Base-by-base conservation (phyloP, 2,888 invertebrate genomes). In the Raillietiella orientalis region DNA sequence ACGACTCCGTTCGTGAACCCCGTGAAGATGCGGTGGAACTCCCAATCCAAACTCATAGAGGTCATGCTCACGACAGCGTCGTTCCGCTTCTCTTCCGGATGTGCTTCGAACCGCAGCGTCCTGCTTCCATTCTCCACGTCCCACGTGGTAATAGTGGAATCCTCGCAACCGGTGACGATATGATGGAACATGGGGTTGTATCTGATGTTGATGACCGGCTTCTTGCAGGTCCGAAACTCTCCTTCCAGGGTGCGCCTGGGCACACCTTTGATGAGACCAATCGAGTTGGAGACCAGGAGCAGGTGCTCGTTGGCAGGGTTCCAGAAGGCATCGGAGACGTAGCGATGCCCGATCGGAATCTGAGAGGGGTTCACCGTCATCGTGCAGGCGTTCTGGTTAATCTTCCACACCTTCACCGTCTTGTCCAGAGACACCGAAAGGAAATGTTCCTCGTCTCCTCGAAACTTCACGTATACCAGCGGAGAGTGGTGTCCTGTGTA, bases 81-180 rank as follows among this genome's bases (percentile, higher is more conserved):
- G n/a, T n/a, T n/a, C n/a, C n/a, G n/a, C n/a, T n/a, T n/a, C 50
- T 66, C 67, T 24, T 67, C 55, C 1, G 60, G 57, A 41, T 74
- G 74, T 4, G 67, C 66, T 32, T 62, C 58, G 19, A 70, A 57
- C 34, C 66, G 53, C 29, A 58, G 55, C 38, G 63, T 57, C 27
- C 66, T 56, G 28, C 36, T 30, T 3, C 74, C 69, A 23, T 55
- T 59, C 45, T 60, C 55, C 1, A 69, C 62, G 42, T 72, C 62
- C 75, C 75, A 77, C 14, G 66, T 62, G 35, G 69, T 66, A 30
- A 77, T 67, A 32, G 59, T 62, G 33, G 72, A 71, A 39, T 70
- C 72, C 41, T 62, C 48, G 28, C 72, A 70, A 27, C 65, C 67
- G 1, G 70, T 66, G 29, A 75, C 57, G 32, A 75, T 38, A 46